Evolutionary conservation across 2,888 invertebrate species (phyloP).

Genomic region (Stenichneumon culpator): DNA sequence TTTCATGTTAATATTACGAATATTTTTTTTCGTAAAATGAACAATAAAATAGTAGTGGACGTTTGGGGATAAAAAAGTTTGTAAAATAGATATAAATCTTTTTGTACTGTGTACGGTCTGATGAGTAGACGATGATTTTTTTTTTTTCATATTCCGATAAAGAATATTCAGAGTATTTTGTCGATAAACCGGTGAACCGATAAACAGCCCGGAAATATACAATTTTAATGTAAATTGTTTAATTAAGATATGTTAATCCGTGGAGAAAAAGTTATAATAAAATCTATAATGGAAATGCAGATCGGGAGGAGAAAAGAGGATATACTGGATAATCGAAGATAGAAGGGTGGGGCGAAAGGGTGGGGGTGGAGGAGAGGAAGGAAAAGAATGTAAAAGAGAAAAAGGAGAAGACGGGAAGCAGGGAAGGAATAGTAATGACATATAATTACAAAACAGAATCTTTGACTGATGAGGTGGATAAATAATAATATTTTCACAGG

Average conservation of each 20-base stretch:
- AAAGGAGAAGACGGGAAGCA: not conserved
- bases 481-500: slow-evolving; percentile 45
- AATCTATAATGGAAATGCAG: slow-evolving; percentile 63
- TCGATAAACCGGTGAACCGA: slow-evolving; percentile 23
- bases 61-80: too few species aligned
- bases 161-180: not conserved
- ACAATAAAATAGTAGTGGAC: not conserved
- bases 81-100: too few species aligned
- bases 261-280: slow-evolving; percentile 63
- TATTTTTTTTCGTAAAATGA: not conserved
- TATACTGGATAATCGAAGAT: slow-evolving; percentile 53
- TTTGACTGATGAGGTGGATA: slow-evolving; percentile 18
- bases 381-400: slow-evolving; percentile 7
- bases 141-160: too few species aligned
- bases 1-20: not conserved
- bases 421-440: slow-evolving; percentile 22
- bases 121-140: not conserved
- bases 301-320: slow-evolving; percentile 2
- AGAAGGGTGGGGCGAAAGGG: not conserved
- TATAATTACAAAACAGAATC: slow-evolving; percentile 3
- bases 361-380: not conserved
- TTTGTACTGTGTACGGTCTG: too few species aligned
- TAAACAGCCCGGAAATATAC: slow-evolving; percentile 34
- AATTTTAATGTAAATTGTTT: slow-evolving; percentile 59
- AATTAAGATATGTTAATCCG: slow-evolving; percentile 66